These are phyloP conservation scores for Rhamnusium bicolor DNA, from an alignment of 2,888 invertebrate species.

Conservation along the genomic window DNA sequence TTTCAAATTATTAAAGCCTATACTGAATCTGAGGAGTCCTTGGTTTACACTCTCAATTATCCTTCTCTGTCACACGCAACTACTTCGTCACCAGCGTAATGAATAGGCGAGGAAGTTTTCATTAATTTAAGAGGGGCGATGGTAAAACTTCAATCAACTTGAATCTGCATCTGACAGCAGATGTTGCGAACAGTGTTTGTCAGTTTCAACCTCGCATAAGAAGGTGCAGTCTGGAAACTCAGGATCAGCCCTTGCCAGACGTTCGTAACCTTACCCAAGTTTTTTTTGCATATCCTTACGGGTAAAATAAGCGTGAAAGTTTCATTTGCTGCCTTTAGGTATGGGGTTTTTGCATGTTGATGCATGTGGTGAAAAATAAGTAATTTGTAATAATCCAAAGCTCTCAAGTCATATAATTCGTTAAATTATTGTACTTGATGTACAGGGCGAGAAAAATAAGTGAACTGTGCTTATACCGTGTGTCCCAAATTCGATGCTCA, in stretches of 20 bases:
- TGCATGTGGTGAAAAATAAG: neutral
- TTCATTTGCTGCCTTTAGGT: neutral
- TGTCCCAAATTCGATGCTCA: no score
- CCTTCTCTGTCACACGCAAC: neutral
- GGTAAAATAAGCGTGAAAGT: neutral
- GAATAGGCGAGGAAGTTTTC: constrained; percentile 21
- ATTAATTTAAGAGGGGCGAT: constrained; percentile 14
- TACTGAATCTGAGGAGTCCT: neutral
- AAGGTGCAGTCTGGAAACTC: constrained; percentile 30
- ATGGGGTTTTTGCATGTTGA: neutral
- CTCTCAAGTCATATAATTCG: no score
- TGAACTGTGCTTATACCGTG: no score
- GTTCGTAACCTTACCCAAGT: constrained; percentile 34
- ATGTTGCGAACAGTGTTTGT: constrained; percentile 43
- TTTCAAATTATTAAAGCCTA: no score
- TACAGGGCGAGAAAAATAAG: no score
- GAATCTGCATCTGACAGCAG: constrained; percentile 47
- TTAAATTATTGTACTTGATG: no score
- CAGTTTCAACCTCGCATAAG: constrained; percentile 22
- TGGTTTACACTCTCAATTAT: neutral
- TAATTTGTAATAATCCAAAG: no score
- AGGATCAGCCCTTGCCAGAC: constrained; percentile 18
- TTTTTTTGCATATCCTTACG: constrained; percentile 4
- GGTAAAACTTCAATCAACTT: constrained; percentile 44
- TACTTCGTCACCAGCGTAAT: neutral